phyloP scores from a whole-genome alignment of 1,140 invertebrate species.

The Batillaria attramentaria region DNA sequence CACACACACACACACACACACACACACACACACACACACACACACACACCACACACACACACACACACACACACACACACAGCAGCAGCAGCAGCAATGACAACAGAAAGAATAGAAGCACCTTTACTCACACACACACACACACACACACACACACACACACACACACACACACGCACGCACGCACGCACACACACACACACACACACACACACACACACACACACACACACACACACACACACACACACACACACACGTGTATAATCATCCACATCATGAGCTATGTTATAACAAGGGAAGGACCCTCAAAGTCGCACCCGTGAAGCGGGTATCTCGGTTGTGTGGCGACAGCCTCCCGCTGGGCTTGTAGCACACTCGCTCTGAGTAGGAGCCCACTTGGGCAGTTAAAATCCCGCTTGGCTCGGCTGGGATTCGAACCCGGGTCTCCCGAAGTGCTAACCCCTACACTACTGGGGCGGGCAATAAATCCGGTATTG shows the following conservation, averaged over 20 bases:
- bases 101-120: background rate
- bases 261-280: background rate
- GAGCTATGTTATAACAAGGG: no score
- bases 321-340: no score
- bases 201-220: constrained; percentile 7
- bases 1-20: constrained; percentile 10
- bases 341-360: no score
- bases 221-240: constrained; percentile 23
- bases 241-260: background rate
- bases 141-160: background rate
- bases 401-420: no score
- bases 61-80: constrained; percentile 9
- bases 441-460: no score
- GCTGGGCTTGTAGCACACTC: no score
- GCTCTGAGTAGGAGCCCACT: no score
- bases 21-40: background rate
- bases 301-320: no score
- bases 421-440: no score
- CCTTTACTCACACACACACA: background rate
- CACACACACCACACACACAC: background rate
- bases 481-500: no score
- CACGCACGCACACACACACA: constrained; percentile 21
- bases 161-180: constrained; percentile 21
- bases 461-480: no score
- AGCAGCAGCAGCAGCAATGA: no score